phyloP scores from a whole-genome alignment of 2,888 invertebrate genomes.

The Oscheius sp. region DNA sequence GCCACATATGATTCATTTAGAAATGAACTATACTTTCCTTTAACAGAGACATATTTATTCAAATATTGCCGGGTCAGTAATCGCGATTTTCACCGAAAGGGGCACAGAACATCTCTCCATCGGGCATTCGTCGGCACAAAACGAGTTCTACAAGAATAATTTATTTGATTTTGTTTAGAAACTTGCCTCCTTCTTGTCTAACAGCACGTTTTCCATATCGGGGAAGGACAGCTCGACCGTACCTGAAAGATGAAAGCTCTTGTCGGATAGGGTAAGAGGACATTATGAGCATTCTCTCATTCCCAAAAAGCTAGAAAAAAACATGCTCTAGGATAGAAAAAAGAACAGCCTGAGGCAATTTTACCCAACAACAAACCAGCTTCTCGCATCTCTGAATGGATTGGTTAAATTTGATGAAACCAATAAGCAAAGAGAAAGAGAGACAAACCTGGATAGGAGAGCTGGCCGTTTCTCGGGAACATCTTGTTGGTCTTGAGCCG shows the following conservation, averaged over 20 bases:
- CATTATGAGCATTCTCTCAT: background rate
- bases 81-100: constrained; percentile 9
- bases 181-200: constrained; percentile 7
- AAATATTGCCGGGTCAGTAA: background rate
- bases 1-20: constrained; percentile 18
- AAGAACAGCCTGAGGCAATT: background rate
- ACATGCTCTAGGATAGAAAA: background rate
- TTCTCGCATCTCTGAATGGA: background rate
- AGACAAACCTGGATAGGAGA: constrained; percentile 20
- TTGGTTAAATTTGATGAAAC: too few species aligned
- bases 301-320: background rate
- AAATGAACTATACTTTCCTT: constrained; percentile 10
- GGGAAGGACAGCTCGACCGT: constrained; percentile 28
- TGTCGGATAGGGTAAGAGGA: background rate
- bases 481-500: constrained; percentile 21
- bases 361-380: constrained; percentile 9
- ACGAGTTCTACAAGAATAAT: constrained; percentile 15
- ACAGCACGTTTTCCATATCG: constrained; percentile 28
- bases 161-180: background rate
- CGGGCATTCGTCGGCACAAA: constrained; percentile 10
- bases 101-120: constrained; percentile 21
- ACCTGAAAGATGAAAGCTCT: constrained; percentile 6
- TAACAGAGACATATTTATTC: constrained; percentile 16
- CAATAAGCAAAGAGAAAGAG: background rate
- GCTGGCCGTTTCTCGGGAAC: constrained; percentile 30